Evolutionary conservation across 30 jellyfish, hydroid and myxozoan species (phyloP).

Genomic region (Aurelia sp.): DNA sequence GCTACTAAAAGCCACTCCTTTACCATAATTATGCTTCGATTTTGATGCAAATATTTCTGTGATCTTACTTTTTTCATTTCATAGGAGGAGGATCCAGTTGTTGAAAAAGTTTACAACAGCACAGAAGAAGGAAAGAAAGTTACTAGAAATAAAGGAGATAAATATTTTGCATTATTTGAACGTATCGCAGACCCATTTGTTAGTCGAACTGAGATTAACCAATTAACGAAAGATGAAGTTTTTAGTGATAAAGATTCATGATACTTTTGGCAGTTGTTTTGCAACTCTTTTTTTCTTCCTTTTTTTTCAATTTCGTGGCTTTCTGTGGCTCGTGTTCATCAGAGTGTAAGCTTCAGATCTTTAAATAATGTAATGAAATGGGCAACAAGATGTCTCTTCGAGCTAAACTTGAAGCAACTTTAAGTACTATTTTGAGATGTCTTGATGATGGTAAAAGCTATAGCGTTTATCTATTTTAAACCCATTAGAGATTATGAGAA

Average conservation of each 20-base stretch:
- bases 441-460: no score
- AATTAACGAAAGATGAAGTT: background rate
- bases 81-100: slow-evolving; percentile 86
- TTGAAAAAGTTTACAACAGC: slow-evolving; percentile 67
- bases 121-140: slow-evolving; percentile 96
- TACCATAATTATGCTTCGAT: background rate
- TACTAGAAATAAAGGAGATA: slow-evolving; percentile 85
- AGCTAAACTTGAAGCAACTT: no score
- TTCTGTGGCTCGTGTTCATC: no score
- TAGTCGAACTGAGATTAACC: slow-evolving; percentile 6
- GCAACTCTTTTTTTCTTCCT: background rate
- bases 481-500: no score
- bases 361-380: no score
- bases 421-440: no score
- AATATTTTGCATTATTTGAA: slow-evolving; percentile 82
- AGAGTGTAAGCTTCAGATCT: no score
- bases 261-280: background rate
- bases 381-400: no score
- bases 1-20: no score
- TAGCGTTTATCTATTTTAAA: no score
- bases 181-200: slow-evolving; percentile 62
- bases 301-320: no score
- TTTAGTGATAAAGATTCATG: background rate
- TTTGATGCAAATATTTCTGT: background rate
- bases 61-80: background rate